Evolutionary conservation across 2,797 vertebrate genomes (phyloP).

Genomic region (Oophaga sylvatica): DNA sequence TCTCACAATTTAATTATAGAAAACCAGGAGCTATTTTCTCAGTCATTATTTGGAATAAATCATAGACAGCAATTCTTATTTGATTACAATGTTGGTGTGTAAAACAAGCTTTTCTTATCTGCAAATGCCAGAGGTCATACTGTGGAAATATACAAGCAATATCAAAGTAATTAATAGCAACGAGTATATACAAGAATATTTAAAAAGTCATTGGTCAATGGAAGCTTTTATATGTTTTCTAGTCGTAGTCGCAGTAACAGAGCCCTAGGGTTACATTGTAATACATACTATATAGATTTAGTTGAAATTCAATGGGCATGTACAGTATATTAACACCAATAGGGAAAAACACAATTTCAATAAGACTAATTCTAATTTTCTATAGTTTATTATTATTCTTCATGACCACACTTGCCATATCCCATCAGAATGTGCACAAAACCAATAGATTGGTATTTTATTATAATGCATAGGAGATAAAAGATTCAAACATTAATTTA

Average conservation of each 20-base stretch:
- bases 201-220: not conserved
- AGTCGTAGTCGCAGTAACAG: not conserved
- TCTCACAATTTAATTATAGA: constrained; percentile 50
- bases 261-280: not conserved
- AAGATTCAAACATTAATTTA: too few species aligned
- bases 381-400: too few species aligned
- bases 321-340: too few species aligned
- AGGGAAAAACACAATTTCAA: too few species aligned
- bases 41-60: constrained; percentile 56
- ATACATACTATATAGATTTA: too few species aligned
- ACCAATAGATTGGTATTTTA: too few species aligned
- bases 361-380: too few species aligned
- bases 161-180: constrained; percentile 29
- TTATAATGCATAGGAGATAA: too few species aligned
- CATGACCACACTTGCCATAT: too few species aligned
- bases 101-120: constrained; percentile 52
- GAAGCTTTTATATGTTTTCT: not conserved
- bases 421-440: too few species aligned
- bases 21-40: constrained; percentile 54
- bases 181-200: constrained; percentile 5
- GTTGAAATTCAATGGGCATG: too few species aligned
- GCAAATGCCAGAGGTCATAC: constrained; percentile 53
- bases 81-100: constrained; percentile 54
- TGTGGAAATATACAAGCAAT: constrained; percentile 22
- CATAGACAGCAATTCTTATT: constrained; percentile 55